These are phyloP conservation scores for Dicycla oo DNA, from an alignment of 2,888 invertebrate species.

Conservation along the genomic window DNA sequence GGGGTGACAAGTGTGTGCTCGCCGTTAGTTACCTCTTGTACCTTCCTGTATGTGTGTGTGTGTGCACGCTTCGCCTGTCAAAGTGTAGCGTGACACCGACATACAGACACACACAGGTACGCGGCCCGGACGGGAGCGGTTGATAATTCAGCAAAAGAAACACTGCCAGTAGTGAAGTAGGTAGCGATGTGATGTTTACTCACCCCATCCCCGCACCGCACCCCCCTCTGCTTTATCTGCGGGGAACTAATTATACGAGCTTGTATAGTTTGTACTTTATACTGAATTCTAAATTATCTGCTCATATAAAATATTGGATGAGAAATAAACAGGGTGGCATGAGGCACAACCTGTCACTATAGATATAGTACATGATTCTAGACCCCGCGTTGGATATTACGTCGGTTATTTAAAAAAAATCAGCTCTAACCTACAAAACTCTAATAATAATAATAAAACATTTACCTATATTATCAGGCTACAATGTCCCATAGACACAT, in stretches of 20 bases:
- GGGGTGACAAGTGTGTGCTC: neutral
- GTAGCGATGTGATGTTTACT: constrained; percentile 1
- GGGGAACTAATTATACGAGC: neutral
- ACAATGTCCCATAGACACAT: too few relatives aligned
- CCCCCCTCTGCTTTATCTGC: neutral
- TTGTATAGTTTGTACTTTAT: constrained; percentile 13
- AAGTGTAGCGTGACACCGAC: constrained; percentile 35
- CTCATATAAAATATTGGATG: neutral
- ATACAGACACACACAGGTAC: constrained; percentile 8
- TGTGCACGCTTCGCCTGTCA: constrained; percentile 50
- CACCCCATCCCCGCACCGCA: too few relatives aligned
- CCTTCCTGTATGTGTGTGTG: constrained; percentile 2
- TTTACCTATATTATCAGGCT: too few relatives aligned
- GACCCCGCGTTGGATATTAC: too few relatives aligned
- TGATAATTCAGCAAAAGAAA: constrained; percentile 26
- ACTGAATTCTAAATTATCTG: neutral
- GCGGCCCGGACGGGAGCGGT: neutral
- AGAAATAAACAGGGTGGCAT: too few relatives aligned
- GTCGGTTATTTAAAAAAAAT: too few relatives aligned
- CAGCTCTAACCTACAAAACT: too few relatives aligned
- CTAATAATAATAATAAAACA: too few relatives aligned
- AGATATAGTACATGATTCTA: too few relatives aligned
- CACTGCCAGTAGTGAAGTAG: constrained; percentile 4
- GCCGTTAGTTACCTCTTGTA: constrained; percentile 2
- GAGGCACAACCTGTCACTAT: too few relatives aligned